Percentiles rank a stretch among this genome's conserved stretches.
Evolutionary conservation across 2,888 invertebrate species (phyloP).

Genomic region (Sinhomidia bicolor): DNA sequence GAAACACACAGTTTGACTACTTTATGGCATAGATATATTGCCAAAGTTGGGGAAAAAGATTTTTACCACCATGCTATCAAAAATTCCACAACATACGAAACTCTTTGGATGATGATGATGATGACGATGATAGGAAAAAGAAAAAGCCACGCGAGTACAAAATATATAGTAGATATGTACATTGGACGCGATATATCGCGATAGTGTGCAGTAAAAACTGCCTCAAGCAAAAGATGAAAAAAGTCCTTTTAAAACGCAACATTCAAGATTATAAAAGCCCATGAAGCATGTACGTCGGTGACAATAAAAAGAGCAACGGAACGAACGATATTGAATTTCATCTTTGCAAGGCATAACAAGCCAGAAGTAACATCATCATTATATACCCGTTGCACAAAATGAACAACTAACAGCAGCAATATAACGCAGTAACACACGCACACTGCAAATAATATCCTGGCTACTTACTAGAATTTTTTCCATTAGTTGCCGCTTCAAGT

Average conservation of each 20-base stretch:
- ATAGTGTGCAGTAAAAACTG: not conserved
- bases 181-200: too few species aligned
- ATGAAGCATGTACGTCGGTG: slow-evolving; percentile 10
- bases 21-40: slow-evolving; percentile 72
- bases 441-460: slow-evolving; percentile 40
- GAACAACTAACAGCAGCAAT: slow-evolving; percentile 50
- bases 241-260: slow-evolving; percentile 11
- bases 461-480: slow-evolving; percentile 36
- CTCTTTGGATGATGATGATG: not conserved
- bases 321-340: slow-evolving; percentile 35
- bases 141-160: not conserved
- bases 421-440: slow-evolving; percentile 35
- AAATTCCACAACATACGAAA: slow-evolving; percentile 2
- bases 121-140: not conserved
- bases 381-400: slow-evolving; percentile 36
- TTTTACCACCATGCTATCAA: slow-evolving; percentile 41
- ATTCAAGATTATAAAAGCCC: not conserved
- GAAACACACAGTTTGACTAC: slow-evolving; percentile 60
- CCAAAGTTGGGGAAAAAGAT: slow-evolving; percentile 65
- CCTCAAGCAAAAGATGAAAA: slow-evolving; percentile 27
- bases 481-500: slow-evolving; percentile 56
- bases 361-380: not conserved
- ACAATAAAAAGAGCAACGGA: slow-evolving; percentile 26
- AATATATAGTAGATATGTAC: not conserved
- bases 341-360: not conserved